Base-by-base conservation (phyloP, 2,888 invertebrate species). In the Phortica magna region DNA sequence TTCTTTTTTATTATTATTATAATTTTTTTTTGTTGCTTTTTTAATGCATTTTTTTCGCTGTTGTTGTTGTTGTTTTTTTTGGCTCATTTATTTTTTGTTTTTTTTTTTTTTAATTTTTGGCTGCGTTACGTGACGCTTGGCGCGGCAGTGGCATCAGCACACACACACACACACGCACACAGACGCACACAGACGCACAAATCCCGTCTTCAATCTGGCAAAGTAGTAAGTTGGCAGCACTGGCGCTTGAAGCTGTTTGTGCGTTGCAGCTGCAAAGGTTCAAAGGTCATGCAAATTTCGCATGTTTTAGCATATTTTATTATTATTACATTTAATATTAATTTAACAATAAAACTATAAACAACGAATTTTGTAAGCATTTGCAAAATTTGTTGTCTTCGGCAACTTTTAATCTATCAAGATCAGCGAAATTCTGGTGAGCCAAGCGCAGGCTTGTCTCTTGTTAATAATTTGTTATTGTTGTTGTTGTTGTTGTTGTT, bases 401-500 rank as follows among this genome's bases (percentile, higher is more conserved):
- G 48, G 9, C 14, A 7, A 48, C 3, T 48, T 48, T 48, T 48
- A 48, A 61, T 61, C 17, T 17, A 12, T 61, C 61, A 61, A 19
- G 19, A 12, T 22, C 22, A 61, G 61, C 48, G 14, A 19, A 61
- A 9, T 31, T 31, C 31, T 4, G 31, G 2, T 31, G 31, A 31
- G 31, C n/a, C n/a, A n/a, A n/a, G 31, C 31, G 5, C 31, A 31
- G 31, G 3, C 31, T 2, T 31, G 31, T 31, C 31, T 61, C 31
- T 61, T 61, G n/a, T 61, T 61, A 7, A 17, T 61, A 22, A 17
- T 22, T 0, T 59, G 14, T 59, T 59, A 17, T 59, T 59, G 43
- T 17, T 59, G 73, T 78, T 80, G 31, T 43, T 72, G 22, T 72
- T 74, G 17, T 67, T 75, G 48, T 65, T 41, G 72, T 55, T 78